Base-by-base conservation (phyloP, 2,797 vertebrate species). In the Oceanodroma leucorhoa region DNA sequence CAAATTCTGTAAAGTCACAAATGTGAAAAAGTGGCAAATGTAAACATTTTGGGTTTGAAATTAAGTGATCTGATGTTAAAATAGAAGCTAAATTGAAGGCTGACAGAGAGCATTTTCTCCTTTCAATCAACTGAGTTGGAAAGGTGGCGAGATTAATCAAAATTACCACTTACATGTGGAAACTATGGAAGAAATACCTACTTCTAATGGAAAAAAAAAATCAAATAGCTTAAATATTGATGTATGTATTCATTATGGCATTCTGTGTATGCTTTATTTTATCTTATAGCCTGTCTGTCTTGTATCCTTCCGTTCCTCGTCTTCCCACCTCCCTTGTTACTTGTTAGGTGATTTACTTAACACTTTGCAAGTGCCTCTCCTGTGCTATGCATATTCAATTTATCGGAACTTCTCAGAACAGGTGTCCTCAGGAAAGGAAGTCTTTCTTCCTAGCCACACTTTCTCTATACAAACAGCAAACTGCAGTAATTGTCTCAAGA, bases 331-430 rank as follows among this genome's bases (percentile, higher is more conserved):
- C 78, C 46, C 78, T 83, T 89, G 79, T 91, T 93, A 81, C 69
- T 97, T 97, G 91, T 87, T 91, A 92, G 92, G 91, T 95, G 95
- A 71, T 94, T 96, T 92, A 93, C 89, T 92, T 96, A 77, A 92
- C 94, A 93, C 92, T 95, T 95, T 43, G 53, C 69, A 97, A 95
- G 84, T 83, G 69, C 50, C 89, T 81, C 64, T 81, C 62, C 57
- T 93, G 79, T 89, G 90, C 82, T 78, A 83, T 78, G 87, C 89
- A 92, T 96, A 96, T 96, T 91, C 95, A 94, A 6, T 96, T 95
- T 94, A 81, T 80, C 93, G 78, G 89, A 65, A 84, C 84, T 95
- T 80, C 78, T 89, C 65, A 94, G 87, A 95, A 40, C 89, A 94
- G 82, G 87, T 93, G 93, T 96, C 79, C 89, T 80, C 50, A 65